Percentiles rank a stretch among this genome's conserved stretches.
phyloP scores from a whole-genome alignment of 2,888 invertebrate species.

The Chouioia cunea region DNA sequence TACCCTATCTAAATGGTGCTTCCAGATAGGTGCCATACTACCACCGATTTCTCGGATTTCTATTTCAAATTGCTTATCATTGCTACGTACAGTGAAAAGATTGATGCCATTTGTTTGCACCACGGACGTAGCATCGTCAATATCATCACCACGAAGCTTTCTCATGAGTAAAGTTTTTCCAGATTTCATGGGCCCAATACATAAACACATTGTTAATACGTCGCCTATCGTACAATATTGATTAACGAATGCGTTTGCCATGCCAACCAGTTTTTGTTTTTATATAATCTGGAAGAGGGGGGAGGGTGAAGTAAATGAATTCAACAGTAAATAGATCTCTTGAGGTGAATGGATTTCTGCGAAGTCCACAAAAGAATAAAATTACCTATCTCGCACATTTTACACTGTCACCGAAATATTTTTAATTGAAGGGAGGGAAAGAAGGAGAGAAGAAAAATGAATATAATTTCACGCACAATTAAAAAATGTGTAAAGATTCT shows the following conservation, averaged over 20 bases:
- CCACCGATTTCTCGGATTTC: constrained; percentile 84
- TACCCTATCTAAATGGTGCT: constrained; percentile 77
- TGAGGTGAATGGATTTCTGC: no score
- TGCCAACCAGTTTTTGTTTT: constrained; percentile 19
- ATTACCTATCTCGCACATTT: no score
- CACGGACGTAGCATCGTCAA: constrained; percentile 83
- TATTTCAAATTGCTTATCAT: constrained; percentile 71
- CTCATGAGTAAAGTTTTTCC: constrained; percentile 86
- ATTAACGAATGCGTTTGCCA: constrained; percentile 28
- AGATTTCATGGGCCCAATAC: constrained; percentile 83
- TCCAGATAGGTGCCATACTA: constrained; percentile 86
- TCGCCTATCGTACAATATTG: constrained; percentile 23
- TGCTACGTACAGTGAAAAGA: constrained; percentile 75
- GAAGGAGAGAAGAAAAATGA: constrained; percentile 3
- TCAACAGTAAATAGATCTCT: no score
- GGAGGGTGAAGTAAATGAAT: no score
- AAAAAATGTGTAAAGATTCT: constrained; percentile 11
- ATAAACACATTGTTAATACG: constrained; percentile 70
- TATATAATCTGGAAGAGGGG: no score
- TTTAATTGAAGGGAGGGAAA: no score
- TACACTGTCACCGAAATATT: no score
- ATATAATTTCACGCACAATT: no score
- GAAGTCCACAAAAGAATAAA: no score
- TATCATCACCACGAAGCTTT: constrained; percentile 78
- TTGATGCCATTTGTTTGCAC: constrained; percentile 86